These are phyloP conservation scores for Palaemon carinicauda DNA, from an alignment of 1,140 invertebrate species.

Conservation along the genomic window DNA sequence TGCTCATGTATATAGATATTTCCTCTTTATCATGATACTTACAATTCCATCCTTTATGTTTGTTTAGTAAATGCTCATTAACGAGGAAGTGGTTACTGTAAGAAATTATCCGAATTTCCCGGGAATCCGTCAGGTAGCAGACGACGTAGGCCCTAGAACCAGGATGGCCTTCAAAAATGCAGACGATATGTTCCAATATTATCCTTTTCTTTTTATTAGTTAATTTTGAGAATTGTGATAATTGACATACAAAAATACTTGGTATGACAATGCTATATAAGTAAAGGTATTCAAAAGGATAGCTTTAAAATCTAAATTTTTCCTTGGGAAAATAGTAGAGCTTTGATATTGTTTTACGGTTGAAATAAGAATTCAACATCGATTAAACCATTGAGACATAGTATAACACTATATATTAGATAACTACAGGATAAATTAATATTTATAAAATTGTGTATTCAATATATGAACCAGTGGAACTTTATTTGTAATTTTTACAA, in stretches of 20 bases:
- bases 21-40: neutral
- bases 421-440: too few species aligned
- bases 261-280: neutral
- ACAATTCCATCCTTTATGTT: neutral
- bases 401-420: neutral
- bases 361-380: too few species aligned
- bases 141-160: slow-evolving; percentile 38
- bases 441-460: too few species aligned
- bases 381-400: too few species aligned
- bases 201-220: slow-evolving; percentile 11
- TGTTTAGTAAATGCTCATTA: neutral
- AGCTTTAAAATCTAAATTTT: too few species aligned
- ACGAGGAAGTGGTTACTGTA: neutral
- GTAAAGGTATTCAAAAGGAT: too few species aligned
- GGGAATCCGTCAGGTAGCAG: slow-evolving; percentile 31
- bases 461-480: neutral
- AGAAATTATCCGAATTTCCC: neutral
- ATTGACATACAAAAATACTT: neutral
- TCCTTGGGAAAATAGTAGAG: too few species aligned
- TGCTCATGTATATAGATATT: neutral
- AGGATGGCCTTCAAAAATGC: slow-evolving; percentile 51
- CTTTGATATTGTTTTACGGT: too few species aligned
- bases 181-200: slow-evolving; percentile 54
- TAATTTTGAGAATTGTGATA: neutral
- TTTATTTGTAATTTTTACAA: slow-evolving; percentile 46